Evolutionary conservation across 2,113 vertebrate genomes (phyloP).

Genomic region (Calyptommatus sinebrachiatus): DNA sequence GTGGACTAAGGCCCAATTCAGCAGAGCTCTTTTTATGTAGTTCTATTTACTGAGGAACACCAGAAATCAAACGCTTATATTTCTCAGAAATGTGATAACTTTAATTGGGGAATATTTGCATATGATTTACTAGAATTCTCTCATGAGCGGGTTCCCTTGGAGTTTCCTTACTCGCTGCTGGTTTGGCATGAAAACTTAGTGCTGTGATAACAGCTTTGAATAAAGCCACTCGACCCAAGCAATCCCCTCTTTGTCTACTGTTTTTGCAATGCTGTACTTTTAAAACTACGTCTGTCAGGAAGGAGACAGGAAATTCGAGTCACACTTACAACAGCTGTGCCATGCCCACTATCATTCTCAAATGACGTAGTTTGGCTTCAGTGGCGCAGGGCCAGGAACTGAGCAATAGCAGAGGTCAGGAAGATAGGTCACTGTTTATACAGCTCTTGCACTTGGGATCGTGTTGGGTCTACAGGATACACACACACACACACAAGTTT

Average conservation of each 20-base stretch:
- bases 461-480: constrained; percentile 58
- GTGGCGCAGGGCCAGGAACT: constrained; percentile 75
- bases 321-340: constrained; percentile 82
- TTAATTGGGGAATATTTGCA: background rate
- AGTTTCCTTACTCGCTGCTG: background rate
- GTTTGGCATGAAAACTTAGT: background rate
- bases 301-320: constrained; percentile 95
- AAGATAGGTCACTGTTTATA: constrained; percentile 76
- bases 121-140: constrained; percentile 19
- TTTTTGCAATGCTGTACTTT: constrained; percentile 85
- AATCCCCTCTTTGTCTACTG: constrained; percentile 52
- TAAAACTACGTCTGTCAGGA: constrained; percentile 82
- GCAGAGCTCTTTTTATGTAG: too few relatives aligned
- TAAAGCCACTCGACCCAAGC: constrained; percentile 39
- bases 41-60: background rate
- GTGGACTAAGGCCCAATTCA: too few relatives aligned
- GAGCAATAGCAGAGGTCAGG: constrained; percentile 73
- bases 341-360: constrained; percentile 75
- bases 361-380: constrained; percentile 75
- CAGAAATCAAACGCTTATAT: background rate
- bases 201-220: constrained; percentile 29
- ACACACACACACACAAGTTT: constrained; percentile 35
- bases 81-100: background rate
- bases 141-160: constrained; percentile 2
- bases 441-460: constrained; percentile 60